Evolutionary conservation across 2,888 invertebrate genomes (phyloP).

Genomic region (Sarcophaga carnaria): DNA sequence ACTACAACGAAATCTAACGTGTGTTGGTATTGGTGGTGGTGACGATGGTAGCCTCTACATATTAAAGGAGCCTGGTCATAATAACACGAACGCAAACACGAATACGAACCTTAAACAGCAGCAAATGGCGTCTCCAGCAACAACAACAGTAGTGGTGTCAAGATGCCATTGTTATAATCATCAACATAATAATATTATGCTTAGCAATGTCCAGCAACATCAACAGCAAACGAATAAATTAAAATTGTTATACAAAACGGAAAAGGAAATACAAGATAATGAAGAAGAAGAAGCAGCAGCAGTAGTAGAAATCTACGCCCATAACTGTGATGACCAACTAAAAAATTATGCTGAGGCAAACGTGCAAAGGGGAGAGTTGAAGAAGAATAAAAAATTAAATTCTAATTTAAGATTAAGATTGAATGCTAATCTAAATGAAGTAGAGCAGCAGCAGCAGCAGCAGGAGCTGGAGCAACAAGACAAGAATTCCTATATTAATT

Average conservation of each 20-base stretch:
- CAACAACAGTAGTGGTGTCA: conserved; percentile 52
- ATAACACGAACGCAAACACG: conserved; percentile 14
- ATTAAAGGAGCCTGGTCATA: conserved; percentile 27
- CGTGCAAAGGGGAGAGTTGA: not conserved
- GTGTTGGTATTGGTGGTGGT: conserved; percentile 54
- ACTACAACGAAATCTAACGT: conserved; percentile 60
- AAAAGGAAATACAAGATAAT: not conserved
- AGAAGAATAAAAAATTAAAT: conserved; percentile 23
- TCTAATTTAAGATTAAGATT: conserved; percentile 62
- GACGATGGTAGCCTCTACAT: conserved; percentile 11
- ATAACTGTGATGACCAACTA: conserved; percentile 60
- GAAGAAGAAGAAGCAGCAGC: not conserved
- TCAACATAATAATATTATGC: conserved; percentile 57
- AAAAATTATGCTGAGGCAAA: not conserved
- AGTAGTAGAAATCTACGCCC: not conserved
- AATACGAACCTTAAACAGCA: not conserved
- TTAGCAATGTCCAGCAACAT: conserved; percentile 49
- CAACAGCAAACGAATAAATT: conserved; percentile 40
- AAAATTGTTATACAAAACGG: conserved; percentile 24
- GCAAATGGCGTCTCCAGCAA: conserved; percentile 22
- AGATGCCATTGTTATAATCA: conserved; percentile 66
- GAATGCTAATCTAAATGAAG: conserved; percentile 31
- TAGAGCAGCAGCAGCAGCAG: not conserved
- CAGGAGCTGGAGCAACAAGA: not conserved
- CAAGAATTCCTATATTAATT: conserved; percentile 63